Evolutionary conservation across 2,113 vertebrate species (phyloP), one percentile per base, ranked within the genome.

Genomic region (Oreocharis arfaki): DNA sequence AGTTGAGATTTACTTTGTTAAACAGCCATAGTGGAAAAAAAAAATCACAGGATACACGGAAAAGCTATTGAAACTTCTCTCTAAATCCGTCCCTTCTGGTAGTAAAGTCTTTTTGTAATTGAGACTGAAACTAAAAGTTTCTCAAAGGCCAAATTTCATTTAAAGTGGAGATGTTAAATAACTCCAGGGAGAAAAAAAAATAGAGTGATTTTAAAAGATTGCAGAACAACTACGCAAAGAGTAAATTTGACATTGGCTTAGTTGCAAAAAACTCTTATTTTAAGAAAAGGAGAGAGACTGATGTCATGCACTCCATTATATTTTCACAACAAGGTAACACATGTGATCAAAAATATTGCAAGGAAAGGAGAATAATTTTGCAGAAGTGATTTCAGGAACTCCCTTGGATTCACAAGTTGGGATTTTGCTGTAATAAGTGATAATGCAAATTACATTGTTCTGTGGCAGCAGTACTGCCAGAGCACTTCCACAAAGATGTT

Each of bases 381-480:
- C 44, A 76, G 41, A 82, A 79, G 20, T 50, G 41, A 76, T 78
- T 93, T 92, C 61, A 94, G 95, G 76, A 94, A 84, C 81, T 96
- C 96, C 74, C 90, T 96, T 90, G 90, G 86, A 83, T 96, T 96
- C 96, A 95, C 96, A 96, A 93, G 92, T 91, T 87, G 21, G 70
- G 77, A 76, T 96, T 93, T 89, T 93, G 57, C 94, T 95, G 61
- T 95, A 96, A 96, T 92, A 96, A 95, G 89, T 96, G 96, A 79
- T 95, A 95, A 97, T 82, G 56, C 61, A 95, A 89, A 92, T 87
- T 37, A 56, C 22, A 77, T 93, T 95, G 37, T 84, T 65, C 65
- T 79, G 23, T 30, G 63, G 73, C 44, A 65, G 90, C 73, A 84
- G 16, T 75, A 26, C 37, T 90, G 52, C 64, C 85, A 92, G 56